These are phyloP conservation scores for Beris chalybata DNA, from an alignment of 2,888 invertebrate species.

Conservation along the genomic window DNA sequence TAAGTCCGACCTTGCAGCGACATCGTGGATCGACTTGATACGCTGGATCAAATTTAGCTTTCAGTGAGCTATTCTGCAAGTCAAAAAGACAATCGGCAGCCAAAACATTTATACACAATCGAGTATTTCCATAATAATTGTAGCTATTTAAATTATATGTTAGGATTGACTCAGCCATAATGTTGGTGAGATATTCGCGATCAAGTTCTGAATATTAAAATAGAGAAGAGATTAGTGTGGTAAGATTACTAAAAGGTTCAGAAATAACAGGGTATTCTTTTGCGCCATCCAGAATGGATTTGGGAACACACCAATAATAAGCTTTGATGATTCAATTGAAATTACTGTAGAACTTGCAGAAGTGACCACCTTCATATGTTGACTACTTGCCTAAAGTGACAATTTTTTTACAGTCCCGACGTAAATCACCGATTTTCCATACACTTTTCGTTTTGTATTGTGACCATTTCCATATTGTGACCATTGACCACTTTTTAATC, in stretches of 20 bases:
- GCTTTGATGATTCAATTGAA: too few relatives aligned
- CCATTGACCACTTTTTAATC: too few relatives aligned
- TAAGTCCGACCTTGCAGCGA: slow-evolving; percentile 7
- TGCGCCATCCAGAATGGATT: not conserved
- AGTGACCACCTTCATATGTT: too few relatives aligned
- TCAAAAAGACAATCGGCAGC: slow-evolving; percentile 50
- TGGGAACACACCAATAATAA: too few relatives aligned
- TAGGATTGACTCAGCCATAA: slow-evolving; percentile 49
- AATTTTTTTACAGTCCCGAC: too few relatives aligned
- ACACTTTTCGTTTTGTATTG: too few relatives aligned
- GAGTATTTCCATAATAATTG: slow-evolving; percentile 48
- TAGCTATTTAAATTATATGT: slow-evolving; percentile 48
- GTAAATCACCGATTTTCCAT: too few relatives aligned
- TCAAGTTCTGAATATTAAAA: slow-evolving; percentile 45
- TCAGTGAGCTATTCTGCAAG: slow-evolving; percentile 48
- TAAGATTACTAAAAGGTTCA: not conserved
- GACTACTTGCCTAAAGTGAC: too few relatives aligned
- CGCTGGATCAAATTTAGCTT: slow-evolving; percentile 30
- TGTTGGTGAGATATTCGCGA: slow-evolving; percentile 47
- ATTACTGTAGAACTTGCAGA: too few relatives aligned
- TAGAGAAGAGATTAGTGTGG: not conserved
- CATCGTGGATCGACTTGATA: slow-evolving; percentile 23
- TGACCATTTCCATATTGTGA: too few relatives aligned
- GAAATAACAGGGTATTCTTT: not conserved
- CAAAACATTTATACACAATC: slow-evolving; percentile 47